Evolutionary conservation across 1,140 invertebrate species (phyloP).

Genomic region (Phymorhynchus buccinoides): DNA sequence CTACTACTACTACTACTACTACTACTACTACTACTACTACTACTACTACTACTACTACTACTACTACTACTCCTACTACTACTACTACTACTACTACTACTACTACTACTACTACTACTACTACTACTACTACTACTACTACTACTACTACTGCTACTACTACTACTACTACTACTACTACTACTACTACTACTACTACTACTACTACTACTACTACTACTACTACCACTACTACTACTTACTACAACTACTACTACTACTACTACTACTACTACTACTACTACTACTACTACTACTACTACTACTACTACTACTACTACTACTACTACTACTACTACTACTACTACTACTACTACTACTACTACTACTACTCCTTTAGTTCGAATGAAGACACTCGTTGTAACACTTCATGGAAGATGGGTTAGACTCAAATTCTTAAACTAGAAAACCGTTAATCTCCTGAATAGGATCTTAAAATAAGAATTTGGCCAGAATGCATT

Average conservation of each 20-base stretch:
- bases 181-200: background rate
- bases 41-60: no score
- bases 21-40: constrained; percentile 32
- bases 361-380: no score
- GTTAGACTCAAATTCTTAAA: no score
- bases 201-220: no score
- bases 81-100: no score
- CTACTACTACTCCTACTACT: no score
- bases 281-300: background rate
- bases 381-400: no score
- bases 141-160: background rate
- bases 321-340: constrained; percentile 14
- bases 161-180: background rate
- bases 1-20: constrained; percentile 8
- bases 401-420: no score
- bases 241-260: background rate
- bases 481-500: no score
- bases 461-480: no score
- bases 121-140: background rate
- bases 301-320: background rate
- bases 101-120: constrained; percentile 32
- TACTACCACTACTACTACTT: no score
- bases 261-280: background rate
- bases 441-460: no score
- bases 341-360: constrained; percentile 27